Base-by-base conservation (phyloP, 2,113 vertebrate species). In the Gasterosteus nipponicus region DNA sequence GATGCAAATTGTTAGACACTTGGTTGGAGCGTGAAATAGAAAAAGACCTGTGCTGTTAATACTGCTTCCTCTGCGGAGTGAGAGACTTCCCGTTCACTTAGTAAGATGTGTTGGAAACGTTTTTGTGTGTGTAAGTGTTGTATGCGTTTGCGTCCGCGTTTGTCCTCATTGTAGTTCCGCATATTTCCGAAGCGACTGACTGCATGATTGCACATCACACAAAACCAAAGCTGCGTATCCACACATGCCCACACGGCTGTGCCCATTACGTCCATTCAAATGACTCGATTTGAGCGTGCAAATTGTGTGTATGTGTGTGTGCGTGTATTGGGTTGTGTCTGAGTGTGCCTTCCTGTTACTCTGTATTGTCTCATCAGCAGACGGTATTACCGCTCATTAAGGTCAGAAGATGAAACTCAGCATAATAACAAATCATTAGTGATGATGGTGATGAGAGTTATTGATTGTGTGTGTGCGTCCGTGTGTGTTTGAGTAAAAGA, bases 21-120 rank as follows among this genome's bases (percentile, higher is more conserved):
- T 86, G 89, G 87, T 90, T 91, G 85, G 86, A 91, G 90, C 86
- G 84, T 91, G 89, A 92, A 91, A 92, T 88, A 80, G 87, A 87
- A 89, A 88, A 86, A 69, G 84, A 85, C 86, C 80, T 69, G 60
- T 16, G 67, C 77, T 77, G 83, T 83, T 88, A 91, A 88, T 85
- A 78, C 86, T 56, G 87, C 82, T 90, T 88, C 76, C 79, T 79
- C 69, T 84, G 67, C n/a, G 2, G 73, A 70, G 73, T 82, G 77
- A 81, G 68, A 88, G 70, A 87, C 73, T 80, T 86, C 54, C 67
- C 60, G 41, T 80, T 83, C 71, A 86, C 66, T 70, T 75, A 67
- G 77, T 69, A 69, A 42, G 49, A 83, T 12, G 41, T 56, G 65
- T 75, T 35, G 14, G 19, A 39, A 65, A 65, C 68, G 57, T 77